Conservation (phyloP, 2,797 vertebrate genomes). For the Benthosema pterotum region DNA sequence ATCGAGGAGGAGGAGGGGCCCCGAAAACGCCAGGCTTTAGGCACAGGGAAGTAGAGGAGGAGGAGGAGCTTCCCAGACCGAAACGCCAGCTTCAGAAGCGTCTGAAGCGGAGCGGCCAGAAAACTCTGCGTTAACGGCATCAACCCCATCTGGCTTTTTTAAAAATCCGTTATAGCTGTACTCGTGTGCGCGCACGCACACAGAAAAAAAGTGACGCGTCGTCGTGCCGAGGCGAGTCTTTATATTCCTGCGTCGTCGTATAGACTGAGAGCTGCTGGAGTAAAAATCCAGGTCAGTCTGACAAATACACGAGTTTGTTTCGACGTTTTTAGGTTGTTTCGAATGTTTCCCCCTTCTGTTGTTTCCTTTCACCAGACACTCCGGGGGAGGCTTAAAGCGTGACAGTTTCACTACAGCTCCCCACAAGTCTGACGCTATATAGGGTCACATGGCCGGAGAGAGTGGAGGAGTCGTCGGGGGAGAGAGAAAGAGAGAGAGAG, state of each 20-base stretch:
- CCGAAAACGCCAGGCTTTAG: slow-evolving; percentile 41
- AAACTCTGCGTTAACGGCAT: slow-evolving; percentile 45
- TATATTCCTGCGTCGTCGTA: slow-evolving; percentile 45
- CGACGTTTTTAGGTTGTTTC: slow-evolving; percentile 72
- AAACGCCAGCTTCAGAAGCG: slow-evolving; percentile 27
- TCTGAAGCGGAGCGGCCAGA: slow-evolving; percentile 41
- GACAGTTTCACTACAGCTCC: slow-evolving; percentile 75
- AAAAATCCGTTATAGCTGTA: slow-evolving; percentile 33
- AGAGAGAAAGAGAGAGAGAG: slow-evolving; percentile 11
- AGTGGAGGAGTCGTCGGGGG: slow-evolving; percentile 18
- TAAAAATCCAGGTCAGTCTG: slow-evolving; percentile 77
- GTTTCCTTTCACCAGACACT: slow-evolving; percentile 63
- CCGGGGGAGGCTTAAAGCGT: slow-evolving; percentile 65
- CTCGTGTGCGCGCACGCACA: too few species aligned
- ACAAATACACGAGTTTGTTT: slow-evolving; percentile 75
- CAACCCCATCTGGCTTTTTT: slow-evolving; percentile 59
- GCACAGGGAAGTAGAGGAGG: slow-evolving; percentile 35
- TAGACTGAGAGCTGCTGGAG: slow-evolving; percentile 60
- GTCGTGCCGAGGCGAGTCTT: slow-evolving; percentile 57
- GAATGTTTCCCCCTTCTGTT: slow-evolving; percentile 66
- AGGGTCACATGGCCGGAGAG: slow-evolving; percentile 68
- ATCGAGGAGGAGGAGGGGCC: slow-evolving; percentile 47
- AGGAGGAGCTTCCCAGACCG: slow-evolving; percentile 45
- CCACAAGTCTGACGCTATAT: slow-evolving; percentile 66
- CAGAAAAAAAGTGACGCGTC: slow-evolving; percentile 51